A percentile compares a stretch with the other conserved stretches of the same genome.
Conservation (phyloP, 2,888 invertebrate species). For the Folsomia manolachei region DNA sequence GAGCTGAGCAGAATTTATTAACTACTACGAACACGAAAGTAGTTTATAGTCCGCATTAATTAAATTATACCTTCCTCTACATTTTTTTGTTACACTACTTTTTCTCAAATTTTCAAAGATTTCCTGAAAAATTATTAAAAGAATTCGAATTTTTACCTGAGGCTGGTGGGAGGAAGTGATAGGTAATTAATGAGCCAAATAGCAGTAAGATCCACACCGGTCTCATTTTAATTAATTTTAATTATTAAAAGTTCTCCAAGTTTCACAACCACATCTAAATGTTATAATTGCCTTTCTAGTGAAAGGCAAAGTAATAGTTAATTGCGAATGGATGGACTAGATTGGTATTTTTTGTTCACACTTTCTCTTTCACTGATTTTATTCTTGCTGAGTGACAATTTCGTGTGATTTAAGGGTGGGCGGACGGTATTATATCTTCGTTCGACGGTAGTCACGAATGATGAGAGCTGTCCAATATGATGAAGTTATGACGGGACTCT, state of each 20-base stretch:
- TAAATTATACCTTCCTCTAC: too few relatives aligned
- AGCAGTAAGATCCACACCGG: constrained; percentile 49
- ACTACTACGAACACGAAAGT: too few relatives aligned
- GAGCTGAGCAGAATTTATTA: neutral
- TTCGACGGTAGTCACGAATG: too few relatives aligned
- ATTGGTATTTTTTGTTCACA: neutral
- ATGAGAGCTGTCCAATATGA: neutral
- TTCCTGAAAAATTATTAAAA: too few relatives aligned
- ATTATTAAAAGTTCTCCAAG: constrained; percentile 36
- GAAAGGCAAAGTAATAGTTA: neutral
- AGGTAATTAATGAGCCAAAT: constrained; percentile 47
- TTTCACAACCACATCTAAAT: constrained; percentile 46
- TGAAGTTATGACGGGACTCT: constrained; percentile 24
- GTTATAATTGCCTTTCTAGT: neutral
- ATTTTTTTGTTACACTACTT: too few relatives aligned
- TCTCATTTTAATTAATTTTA: constrained; percentile 38
- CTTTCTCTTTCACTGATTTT: too few relatives aligned
- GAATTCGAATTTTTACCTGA: constrained; percentile 37
- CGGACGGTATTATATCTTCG: too few relatives aligned
- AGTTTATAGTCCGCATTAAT: too few relatives aligned
- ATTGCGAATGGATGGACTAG: too few relatives aligned
- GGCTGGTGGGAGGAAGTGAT: constrained; percentile 49
- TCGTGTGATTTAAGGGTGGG: too few relatives aligned
- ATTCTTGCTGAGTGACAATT: too few relatives aligned
- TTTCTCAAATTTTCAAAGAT: too few relatives aligned